Conservation (phyloP, 2,113 vertebrate genomes). For the Rissa tridactyla region DNA sequence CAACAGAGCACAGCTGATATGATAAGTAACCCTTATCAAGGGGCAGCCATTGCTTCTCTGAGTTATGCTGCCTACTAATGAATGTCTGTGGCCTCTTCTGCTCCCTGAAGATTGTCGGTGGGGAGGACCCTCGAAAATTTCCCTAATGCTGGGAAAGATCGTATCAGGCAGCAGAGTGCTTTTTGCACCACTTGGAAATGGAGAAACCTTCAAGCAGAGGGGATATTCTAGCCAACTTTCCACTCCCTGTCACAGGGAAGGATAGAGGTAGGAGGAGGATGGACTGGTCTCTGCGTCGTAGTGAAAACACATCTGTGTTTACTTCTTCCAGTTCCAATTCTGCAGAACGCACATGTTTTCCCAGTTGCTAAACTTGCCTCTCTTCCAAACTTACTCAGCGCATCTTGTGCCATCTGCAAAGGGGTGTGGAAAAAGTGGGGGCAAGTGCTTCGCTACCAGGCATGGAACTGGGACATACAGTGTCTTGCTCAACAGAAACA, state of each 20-base stretch:
- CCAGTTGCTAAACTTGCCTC: background rate
- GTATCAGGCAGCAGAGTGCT: background rate
- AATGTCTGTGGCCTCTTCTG: background rate
- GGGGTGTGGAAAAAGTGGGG: background rate
- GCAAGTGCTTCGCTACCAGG: background rate
- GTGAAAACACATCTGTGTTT: background rate
- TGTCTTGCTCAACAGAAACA: background rate
- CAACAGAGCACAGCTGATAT: background rate
- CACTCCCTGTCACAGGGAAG: background rate
- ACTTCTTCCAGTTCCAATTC: background rate
- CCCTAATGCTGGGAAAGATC: background rate
- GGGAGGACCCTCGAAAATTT: background rate
- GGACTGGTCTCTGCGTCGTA: background rate
- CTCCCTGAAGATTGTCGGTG: background rate
- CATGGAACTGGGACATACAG: background rate
- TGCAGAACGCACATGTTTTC: background rate
- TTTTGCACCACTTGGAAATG: background rate
- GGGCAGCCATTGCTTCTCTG: background rate
- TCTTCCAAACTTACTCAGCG: background rate
- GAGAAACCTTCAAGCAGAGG: background rate
- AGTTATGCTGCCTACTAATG: background rate
- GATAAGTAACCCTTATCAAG: background rate
- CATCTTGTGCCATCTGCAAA: background rate
- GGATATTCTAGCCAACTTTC: background rate
- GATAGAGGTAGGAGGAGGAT: background rate